Conservation (phyloP, 2,113 vertebrate species). For the Siphamia tubifer region DNA sequence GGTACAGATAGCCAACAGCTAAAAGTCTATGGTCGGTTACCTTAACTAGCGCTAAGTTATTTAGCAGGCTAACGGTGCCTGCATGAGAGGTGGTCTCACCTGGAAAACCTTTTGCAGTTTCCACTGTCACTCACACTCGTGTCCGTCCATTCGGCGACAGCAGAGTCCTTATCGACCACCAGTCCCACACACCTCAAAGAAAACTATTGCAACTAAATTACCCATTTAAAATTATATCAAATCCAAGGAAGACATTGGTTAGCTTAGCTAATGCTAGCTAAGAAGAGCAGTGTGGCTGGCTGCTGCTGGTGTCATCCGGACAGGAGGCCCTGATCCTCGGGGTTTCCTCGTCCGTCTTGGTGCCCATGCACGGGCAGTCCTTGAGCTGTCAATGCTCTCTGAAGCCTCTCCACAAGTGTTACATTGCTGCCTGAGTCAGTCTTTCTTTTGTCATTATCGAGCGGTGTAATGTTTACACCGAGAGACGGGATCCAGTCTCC, state of each 20-base stretch:
- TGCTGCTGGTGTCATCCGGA: constrained; percentile 65
- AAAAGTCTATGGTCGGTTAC: neutral
- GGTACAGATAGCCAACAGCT: neutral
- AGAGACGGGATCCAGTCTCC: constrained; percentile 14
- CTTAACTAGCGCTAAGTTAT: constrained; percentile 22
- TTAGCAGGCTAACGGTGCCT: constrained; percentile 34
- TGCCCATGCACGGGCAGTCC: constrained; percentile 40
- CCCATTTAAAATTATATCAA: constrained; percentile 47
- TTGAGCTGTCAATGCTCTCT: constrained; percentile 45
- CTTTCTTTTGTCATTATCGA: constrained; percentile 19
- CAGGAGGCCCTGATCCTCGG: constrained; percentile 76
- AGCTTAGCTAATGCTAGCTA: constrained; percentile 68
- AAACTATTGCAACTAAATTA: constrained; percentile 12
- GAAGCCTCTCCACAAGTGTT: constrained; percentile 40
- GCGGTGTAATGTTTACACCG: constrained; percentile 15
- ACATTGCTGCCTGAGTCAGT: constrained; percentile 49
- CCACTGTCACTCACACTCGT: constrained; percentile 30
- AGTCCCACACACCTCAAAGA: constrained; percentile 3
- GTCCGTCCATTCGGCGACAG: constrained; percentile 36
- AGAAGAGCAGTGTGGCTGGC: constrained; percentile 26
- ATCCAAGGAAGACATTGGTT: constrained; percentile 58
- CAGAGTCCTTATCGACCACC: constrained; percentile 36
- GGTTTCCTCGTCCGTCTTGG: constrained; percentile 62
- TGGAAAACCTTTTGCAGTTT: constrained; percentile 55
- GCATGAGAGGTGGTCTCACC: constrained; percentile 53